These are phyloP conservation scores for Lordiphosa andalusiaca DNA, from an alignment of 2,888 invertebrate genomes.

Conservation along the genomic window DNA sequence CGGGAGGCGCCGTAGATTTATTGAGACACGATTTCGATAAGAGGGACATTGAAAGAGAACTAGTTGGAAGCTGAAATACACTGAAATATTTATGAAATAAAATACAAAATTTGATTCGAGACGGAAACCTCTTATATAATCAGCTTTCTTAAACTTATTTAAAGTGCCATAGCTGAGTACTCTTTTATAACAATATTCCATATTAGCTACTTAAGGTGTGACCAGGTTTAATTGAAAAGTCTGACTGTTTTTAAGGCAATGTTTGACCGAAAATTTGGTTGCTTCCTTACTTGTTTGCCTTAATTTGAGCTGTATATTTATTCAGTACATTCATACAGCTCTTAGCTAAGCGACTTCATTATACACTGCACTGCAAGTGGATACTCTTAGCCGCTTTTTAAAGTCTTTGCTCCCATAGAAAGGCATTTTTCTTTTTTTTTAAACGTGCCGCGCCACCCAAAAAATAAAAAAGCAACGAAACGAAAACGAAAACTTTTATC, in stretches of 20 bases:
- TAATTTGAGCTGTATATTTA: too few species aligned
- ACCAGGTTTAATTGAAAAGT: background rate
- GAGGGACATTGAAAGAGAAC: conserved; percentile 23
- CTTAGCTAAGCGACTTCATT: conserved; percentile 28
- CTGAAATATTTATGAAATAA: too few species aligned
- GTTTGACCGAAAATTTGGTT: too few species aligned
- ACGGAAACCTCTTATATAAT: too few species aligned
- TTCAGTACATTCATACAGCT: too few species aligned
- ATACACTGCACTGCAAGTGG: conserved; percentile 40
- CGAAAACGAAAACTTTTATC: conserved; percentile 50
- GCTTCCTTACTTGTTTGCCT: too few species aligned
- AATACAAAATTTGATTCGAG: too few species aligned
- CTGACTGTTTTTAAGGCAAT: too few species aligned
- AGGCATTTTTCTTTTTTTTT: conserved; percentile 41
- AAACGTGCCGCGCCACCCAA: conserved; percentile 9
- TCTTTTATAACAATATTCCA: too few species aligned
- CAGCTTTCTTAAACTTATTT: too few species aligned
- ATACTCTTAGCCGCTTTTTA: conserved; percentile 27
- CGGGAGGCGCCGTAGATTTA: conserved; percentile 59
- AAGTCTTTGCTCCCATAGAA: conserved; percentile 32
- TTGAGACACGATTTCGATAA: conserved; percentile 69
- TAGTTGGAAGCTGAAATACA: conserved; percentile 14
- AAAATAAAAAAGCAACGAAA: conserved; percentile 22
- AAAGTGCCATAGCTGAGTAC: too few species aligned
- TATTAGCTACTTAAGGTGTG: background rate